phyloP scores from a whole-genome alignment of 2,888 invertebrate species.

The Diarsia mendica region DNA sequence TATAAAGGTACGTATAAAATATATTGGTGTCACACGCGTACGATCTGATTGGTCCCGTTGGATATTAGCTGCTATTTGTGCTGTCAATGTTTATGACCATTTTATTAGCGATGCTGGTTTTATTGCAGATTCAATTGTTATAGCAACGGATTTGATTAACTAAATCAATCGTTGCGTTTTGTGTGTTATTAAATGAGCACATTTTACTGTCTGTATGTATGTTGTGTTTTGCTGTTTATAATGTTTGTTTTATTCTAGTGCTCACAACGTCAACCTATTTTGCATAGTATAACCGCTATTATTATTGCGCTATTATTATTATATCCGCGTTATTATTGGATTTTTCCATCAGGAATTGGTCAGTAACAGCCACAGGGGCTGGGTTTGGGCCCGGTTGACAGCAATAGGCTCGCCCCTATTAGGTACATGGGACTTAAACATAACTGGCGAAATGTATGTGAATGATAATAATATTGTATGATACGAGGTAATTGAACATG shows the following conservation, averaged over 20 bases:
- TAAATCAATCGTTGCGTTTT: constrained; percentile 81
- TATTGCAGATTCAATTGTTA: constrained; percentile 87
- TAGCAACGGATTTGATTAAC: constrained; percentile 88
- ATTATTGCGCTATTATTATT: too few relatives aligned
- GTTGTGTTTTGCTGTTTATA: constrained; percentile 36
- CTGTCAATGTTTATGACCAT: constrained; percentile 88
- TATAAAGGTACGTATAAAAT: constrained; percentile 84
- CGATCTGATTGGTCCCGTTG: constrained; percentile 83
- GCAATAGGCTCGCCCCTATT: too few relatives aligned
- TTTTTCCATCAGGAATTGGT: too few relatives aligned
- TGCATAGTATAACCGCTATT: background rate
- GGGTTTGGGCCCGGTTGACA: too few relatives aligned
- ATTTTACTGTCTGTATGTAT: constrained; percentile 68
- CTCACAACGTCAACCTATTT: background rate
- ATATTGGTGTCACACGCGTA: constrained; percentile 76
- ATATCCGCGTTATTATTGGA: too few relatives aligned
- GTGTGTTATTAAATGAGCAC: constrained; percentile 77
- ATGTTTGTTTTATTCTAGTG: constrained; percentile 19
- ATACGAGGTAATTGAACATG: background rate
- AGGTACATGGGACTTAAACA: too few relatives aligned
- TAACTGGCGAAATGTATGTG: too few relatives aligned
- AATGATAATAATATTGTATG: too few relatives aligned
- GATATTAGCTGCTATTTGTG: constrained; percentile 88
- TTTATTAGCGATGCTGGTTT: constrained; percentile 87
- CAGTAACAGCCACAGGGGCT: too few relatives aligned